Evolutionary conservation across 2,888 invertebrate genomes (phyloP), one percentile per base, ranked within the genome.

Genomic region (Tethea ocularis): DNA sequence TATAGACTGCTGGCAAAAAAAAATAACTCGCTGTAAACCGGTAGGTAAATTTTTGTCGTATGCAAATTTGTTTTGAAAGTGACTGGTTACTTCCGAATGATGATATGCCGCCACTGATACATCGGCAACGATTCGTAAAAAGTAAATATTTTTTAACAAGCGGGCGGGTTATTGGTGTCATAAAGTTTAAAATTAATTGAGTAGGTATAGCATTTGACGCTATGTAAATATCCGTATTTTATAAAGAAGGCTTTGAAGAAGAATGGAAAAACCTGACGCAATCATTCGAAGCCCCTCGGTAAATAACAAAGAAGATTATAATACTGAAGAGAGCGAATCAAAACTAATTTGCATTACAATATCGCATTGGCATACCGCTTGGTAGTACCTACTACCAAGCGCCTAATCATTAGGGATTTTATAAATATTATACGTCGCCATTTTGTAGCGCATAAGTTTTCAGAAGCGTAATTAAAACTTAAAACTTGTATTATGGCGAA

Each of bases 401-500:
- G 52, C 61, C 59, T 61, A 64, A 72, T 77, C 72, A 77, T 78
- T 76, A 70, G 66, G 65, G 63, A 67, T 75, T 77, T 75, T 70
- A 67, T 69, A 73, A 73, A 72, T 71, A 72, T 68, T 59, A 33
- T 33, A 54, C 33, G 22, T 33, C 57, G 22, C 67, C 63, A 52
- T 78, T 74, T 74, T 67, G 72, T 63, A 13, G 63, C 57, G 64
- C 61, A 74, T 77, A 82, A 83, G 80, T 82, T 83, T 83, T 74
- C 77, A 75, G 77, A 80, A 71, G 75, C 79, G 89, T 90, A 91
- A 92, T 91, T 91, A 92, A 92, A 91, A 89, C 86, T 91, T 86
- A 85, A 87, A 90, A 87, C 82, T 89, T 86, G 78, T 86, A 86
- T 88, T 86, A 88, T 78, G 78, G 83, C 71, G 63, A 75, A 74